Evolutionary conservation across 2,888 invertebrate genomes (phyloP).

Genomic region (Harpagoxenus sublaevis): DNA sequence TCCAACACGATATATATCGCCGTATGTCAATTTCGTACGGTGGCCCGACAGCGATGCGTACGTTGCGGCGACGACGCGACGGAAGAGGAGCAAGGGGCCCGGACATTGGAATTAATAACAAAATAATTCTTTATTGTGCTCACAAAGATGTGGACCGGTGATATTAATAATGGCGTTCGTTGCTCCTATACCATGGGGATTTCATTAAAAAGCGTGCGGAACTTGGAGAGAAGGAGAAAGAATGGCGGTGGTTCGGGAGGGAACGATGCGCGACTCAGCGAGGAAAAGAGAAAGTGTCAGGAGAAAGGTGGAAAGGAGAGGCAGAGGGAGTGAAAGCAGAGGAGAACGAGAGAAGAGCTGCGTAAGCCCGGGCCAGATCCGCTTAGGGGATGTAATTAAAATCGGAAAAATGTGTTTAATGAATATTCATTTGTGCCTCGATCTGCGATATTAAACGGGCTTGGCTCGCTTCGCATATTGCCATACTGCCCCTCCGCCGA

Average conservation of each 20-base stretch:
- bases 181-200: conserved; percentile 80
- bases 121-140: conserved; percentile 84
- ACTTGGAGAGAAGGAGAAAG: conserved; percentile 64
- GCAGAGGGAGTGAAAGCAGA: conserved; percentile 24
- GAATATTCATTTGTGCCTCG: conserved; percentile 83
- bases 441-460: conserved; percentile 80
- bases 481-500: conserved; percentile 69
- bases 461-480: conserved; percentile 77
- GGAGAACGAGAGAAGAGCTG: conserved; percentile 70
- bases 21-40: conserved; percentile 52
- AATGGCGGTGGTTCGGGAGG: neutral
- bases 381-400: conserved; percentile 86
- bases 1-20: conserved; percentile 48
- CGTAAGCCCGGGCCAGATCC: conserved; percentile 82
- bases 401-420: conserved; percentile 85
- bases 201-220: conserved; percentile 82
- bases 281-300: conserved; percentile 61
- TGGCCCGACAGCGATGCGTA: conserved; percentile 28
- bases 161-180: conserved; percentile 84
- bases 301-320: conserved; percentile 38
- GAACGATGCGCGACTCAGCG: conserved; percentile 9
- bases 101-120: conserved; percentile 84
- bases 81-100: conserved; percentile 35
- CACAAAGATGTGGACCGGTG: conserved; percentile 82
- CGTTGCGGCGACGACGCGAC: conserved; percentile 23